phyloP scores from a whole-genome alignment of 2,888 invertebrate species.

The Tolmerus cingulatus region DNA sequence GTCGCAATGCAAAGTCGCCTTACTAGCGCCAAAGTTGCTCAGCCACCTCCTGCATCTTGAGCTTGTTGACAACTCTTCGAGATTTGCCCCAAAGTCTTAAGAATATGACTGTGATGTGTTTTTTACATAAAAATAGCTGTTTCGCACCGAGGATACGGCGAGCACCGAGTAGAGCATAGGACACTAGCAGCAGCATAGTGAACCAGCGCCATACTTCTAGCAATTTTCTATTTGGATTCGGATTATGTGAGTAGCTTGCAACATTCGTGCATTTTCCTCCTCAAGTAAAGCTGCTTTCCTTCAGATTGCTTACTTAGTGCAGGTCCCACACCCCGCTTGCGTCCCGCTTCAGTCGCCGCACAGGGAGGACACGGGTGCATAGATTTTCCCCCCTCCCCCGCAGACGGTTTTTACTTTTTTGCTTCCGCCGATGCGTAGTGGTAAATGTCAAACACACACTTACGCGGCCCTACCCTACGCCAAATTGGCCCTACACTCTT shows the following conservation, averaged over 20 bases:
- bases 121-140: conserved; percentile 11
- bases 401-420: neutral
- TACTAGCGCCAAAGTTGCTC: neutral
- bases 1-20: neutral
- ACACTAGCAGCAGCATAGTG: neutral
- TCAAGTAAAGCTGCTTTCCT: neutral
- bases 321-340: neutral
- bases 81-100: neutral
- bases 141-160: neutral
- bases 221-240: conserved; percentile 22
- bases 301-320: neutral
- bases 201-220: neutral
- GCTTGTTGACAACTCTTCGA: neutral
- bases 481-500: neutral
- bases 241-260: conserved; percentile 33
- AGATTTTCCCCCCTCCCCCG: conserved; percentile 2
- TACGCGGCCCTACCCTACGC: neutral
- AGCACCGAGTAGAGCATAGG: neutral
- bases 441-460: conserved; percentile 36
- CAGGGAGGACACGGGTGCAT: conserved; percentile 13
- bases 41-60: neutral
- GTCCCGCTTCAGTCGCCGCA: neutral
- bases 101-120: conserved; percentile 39
- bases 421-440: conserved; percentile 26
- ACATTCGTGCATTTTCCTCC: conserved; percentile 2